Conservation (phyloP, 53 echinoderm and acorn worm genomes). For the Hippasteria phrygiana region DNA sequence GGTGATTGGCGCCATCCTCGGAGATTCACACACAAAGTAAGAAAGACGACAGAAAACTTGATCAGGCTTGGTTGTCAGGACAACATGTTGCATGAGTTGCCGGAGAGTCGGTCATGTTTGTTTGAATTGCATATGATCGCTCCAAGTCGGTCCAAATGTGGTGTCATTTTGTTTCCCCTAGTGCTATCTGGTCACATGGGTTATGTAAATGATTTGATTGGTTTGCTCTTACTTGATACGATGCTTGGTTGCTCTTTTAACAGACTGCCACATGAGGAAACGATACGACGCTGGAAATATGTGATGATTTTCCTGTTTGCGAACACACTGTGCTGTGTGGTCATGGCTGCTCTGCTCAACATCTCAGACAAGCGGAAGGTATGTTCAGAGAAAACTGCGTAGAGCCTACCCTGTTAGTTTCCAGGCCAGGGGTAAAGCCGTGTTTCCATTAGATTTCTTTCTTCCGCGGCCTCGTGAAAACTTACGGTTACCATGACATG, state of each 20-base stretch:
- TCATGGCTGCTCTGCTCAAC: constrained; percentile 71
- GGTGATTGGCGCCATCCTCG: constrained; percentile 77
- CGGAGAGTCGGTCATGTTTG: too few species aligned
- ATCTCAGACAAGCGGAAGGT: constrained; percentile 47
- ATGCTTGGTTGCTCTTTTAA: neutral
- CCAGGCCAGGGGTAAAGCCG: neutral
- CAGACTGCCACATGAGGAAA: constrained; percentile 30
- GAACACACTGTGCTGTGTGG: constrained; percentile 76
- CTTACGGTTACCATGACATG: too few species aligned
- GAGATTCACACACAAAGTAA: constrained; percentile 33
- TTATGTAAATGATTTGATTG: too few species aligned
- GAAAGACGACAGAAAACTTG: neutral
- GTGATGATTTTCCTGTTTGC: constrained; percentile 85
- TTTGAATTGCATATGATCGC: too few species aligned
- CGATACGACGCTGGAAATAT: constrained; percentile 56
- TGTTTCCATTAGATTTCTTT: neutral
- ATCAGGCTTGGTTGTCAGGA: too few species aligned
- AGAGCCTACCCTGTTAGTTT: neutral
- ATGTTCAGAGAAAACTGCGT: neutral
- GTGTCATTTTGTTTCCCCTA: too few species aligned
- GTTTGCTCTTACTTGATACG: neutral
- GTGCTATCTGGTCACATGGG: too few species aligned
- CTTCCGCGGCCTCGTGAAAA: neutral
- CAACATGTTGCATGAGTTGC: too few species aligned
- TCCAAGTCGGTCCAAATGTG: too few species aligned